Conservation (phyloP, 2,888 invertebrate species). For the Ctena decussata region DNA sequence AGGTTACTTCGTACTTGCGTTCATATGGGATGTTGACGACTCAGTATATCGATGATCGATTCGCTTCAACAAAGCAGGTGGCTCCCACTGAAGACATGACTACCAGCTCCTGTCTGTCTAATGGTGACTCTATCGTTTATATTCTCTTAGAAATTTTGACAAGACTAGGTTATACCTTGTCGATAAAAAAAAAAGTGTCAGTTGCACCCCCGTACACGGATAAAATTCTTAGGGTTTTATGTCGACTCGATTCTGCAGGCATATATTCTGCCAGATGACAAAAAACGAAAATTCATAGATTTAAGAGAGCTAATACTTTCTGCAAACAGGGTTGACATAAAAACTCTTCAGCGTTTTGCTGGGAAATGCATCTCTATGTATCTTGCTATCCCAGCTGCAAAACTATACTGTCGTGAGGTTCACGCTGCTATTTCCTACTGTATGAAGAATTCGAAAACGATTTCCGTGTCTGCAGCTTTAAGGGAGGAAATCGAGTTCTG, state of each 20-base stretch:
- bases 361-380: slow-evolving; percentile 41
- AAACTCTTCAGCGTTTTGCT: slow-evolving; percentile 37
- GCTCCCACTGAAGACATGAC: no score
- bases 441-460: slow-evolving; percentile 26
- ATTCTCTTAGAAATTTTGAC: no score
- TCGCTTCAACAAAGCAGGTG: no score
- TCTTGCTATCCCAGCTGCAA: slow-evolving; percentile 35
- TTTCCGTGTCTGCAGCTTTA: slow-evolving; percentile 25
- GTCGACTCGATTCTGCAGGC: slow-evolving; percentile 1
- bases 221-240: no score
- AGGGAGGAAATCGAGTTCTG: slow-evolving; percentile 29
- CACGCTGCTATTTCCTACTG: slow-evolving; percentile 30
- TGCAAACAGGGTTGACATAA: slow-evolving; percentile 10
- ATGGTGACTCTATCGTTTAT: no score
- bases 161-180: no score
- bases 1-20: no score
- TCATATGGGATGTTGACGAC: no score
- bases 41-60: no score
- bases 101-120: no score
- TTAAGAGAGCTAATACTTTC: slow-evolving; percentile 32
- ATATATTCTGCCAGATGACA: slow-evolving; percentile 26
- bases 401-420: slow-evolving; percentile 36
- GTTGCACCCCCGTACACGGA: no score
- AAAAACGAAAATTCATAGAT: slow-evolving; percentile 23
- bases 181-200: no score